Conservation (phyloP, 1,140 invertebrate species). For the Drosophila pectinifera region DNA sequence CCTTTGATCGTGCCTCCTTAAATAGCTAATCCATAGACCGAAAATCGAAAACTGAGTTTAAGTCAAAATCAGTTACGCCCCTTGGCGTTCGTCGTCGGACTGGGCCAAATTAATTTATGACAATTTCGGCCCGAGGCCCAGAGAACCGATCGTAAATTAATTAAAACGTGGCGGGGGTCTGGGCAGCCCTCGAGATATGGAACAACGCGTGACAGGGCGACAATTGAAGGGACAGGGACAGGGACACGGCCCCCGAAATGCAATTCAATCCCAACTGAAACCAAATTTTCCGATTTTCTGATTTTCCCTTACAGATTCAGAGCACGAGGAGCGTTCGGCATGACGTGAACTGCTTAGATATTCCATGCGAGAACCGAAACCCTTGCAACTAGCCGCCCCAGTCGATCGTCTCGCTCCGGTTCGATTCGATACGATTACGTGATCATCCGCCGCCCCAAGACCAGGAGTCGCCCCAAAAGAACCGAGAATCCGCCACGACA, state of each 20-base stretch:
- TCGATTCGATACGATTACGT: constrained; percentile 42
- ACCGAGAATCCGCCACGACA: constrained; percentile 1
- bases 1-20: constrained; percentile 63
- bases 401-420: constrained; percentile 56
- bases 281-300: constrained; percentile 16
- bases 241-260: constrained; percentile 47
- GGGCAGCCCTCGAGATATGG: constrained; percentile 53
- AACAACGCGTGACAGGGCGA: constrained; percentile 55
- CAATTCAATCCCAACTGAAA: constrained; percentile 54
- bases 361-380: constrained; percentile 63
- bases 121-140: constrained; percentile 31
- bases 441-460: constrained; percentile 5
- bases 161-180: constrained; percentile 48
- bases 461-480: constrained; percentile 4
- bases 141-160: constrained; percentile 72
- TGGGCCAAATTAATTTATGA: constrained; percentile 68
- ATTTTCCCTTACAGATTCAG: constrained; percentile 63
- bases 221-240: constrained; percentile 50
- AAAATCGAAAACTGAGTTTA: constrained; percentile 18
- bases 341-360: constrained; percentile 71
- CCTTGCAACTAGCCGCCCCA: constrained; percentile 59
- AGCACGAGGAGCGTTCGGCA: constrained; percentile 62
- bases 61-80: constrained; percentile 41
- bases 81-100: constrained; percentile 9
- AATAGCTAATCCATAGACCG: constrained; percentile 20